These are phyloP conservation scores for Bombus sylvicola DNA, from an alignment of 1,140 invertebrate genomes.

Conservation along the genomic window DNA sequence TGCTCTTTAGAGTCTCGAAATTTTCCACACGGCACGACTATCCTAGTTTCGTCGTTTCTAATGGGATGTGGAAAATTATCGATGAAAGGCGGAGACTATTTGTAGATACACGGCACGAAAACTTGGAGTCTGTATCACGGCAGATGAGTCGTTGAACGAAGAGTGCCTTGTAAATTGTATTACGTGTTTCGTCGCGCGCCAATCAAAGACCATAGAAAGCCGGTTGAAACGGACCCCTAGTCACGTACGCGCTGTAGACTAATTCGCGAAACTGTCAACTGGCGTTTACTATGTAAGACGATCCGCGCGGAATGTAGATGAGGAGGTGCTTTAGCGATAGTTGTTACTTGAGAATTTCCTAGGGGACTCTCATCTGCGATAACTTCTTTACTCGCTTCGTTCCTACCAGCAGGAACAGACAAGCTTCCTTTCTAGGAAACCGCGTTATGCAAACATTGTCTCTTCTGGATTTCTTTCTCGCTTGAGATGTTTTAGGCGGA, in stretches of 20 bases:
- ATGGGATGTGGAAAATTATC: neutral
- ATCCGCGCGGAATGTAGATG: conserved; percentile 42
- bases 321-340: neutral
- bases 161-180: conserved; percentile 24
- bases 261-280: conserved; percentile 46
- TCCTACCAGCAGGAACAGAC: neutral
- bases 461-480: neutral
- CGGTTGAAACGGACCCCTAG: neutral
- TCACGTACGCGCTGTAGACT: conserved; percentile 37
- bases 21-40: neutral
- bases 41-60: neutral
- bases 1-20: too few relatives aligned
- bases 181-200: conserved; percentile 27
- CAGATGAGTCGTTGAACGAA: neutral
- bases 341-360: conserved; percentile 4
- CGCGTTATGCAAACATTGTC: neutral
- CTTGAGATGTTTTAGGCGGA: neutral
- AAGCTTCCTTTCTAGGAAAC: neutral
- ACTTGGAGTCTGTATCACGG: neutral
- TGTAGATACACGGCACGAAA: neutral
- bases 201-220: conserved; percentile 41
- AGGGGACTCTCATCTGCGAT: neutral
- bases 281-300: conserved; percentile 50
- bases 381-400: neutral
- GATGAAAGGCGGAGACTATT: neutral